phyloP scores from a whole-genome alignment of 1,140 invertebrate genomes.

The Meloidogyne chitwoodi region DNA sequence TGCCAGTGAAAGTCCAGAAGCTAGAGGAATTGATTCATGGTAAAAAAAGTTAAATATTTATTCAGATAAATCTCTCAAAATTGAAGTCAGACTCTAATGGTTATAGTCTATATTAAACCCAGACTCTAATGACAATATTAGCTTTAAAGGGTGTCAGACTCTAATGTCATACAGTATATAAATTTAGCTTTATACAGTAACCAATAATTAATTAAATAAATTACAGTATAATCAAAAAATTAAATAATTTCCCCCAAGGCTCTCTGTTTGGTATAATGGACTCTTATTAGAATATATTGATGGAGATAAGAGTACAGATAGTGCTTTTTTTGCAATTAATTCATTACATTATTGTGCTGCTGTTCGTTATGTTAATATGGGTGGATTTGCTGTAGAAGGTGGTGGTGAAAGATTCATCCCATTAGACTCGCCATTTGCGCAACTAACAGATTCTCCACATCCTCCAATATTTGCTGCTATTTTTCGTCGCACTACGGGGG shows the following conservation, averaged over 20 bases:
- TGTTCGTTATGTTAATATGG: constrained; percentile 74
- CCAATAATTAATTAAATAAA: background rate
- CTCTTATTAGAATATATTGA: constrained; percentile 91
- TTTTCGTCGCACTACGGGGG: constrained; percentile 85
- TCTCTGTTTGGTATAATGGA: constrained; percentile 93
- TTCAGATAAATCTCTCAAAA: too few species aligned
- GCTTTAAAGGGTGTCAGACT: background rate
- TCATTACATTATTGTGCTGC: constrained; percentile 94
- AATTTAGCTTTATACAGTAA: too few species aligned
- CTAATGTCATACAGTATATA: too few species aligned
- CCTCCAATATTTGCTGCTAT: constrained; percentile 96
- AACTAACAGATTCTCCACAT: constrained; percentile 73
- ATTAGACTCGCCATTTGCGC: constrained; percentile 88
- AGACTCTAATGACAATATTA: background rate
- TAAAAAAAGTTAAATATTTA: background rate
- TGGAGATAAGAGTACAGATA: constrained; percentile 86
- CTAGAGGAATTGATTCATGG: constrained; percentile 89
- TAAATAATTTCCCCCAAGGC: constrained; percentile 60
- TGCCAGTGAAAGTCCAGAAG: constrained; percentile 68
- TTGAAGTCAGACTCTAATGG: background rate
- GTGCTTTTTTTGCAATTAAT: constrained; percentile 93
- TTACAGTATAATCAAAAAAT: background rate
- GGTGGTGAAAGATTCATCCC: constrained; percentile 81
- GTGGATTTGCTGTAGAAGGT: constrained; percentile 62
- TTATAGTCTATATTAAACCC: background rate